Evolutionary conservation across 2,113 vertebrate genomes (phyloP).

Genomic region (Puntigrus tetrazona): DNA sequence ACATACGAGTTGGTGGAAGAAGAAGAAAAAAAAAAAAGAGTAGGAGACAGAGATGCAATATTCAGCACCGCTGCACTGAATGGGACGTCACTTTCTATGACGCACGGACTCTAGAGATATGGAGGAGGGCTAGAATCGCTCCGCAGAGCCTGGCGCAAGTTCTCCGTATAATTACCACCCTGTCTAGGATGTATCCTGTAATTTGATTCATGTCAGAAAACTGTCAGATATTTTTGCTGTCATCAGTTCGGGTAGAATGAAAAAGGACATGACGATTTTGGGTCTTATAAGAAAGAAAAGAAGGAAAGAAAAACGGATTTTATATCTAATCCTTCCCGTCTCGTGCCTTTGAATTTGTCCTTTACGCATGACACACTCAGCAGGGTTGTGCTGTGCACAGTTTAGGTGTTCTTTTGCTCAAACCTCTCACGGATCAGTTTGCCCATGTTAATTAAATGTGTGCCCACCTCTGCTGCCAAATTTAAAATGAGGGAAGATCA

Average conservation of each 20-base stretch:
- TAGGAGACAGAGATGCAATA: conserved; percentile 8
- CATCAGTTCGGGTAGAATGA: conserved; percentile 26
- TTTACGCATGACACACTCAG: background rate
- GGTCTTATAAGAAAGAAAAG: conserved; percentile 8
- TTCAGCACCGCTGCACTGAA: conserved; percentile 5
- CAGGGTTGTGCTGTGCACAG: conserved; percentile 4
- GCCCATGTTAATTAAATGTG: conserved; percentile 36
- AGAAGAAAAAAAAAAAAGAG: background rate
- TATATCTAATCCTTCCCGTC: conserved; percentile 16
- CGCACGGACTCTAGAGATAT: conserved; percentile 19
- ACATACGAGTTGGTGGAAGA: background rate
- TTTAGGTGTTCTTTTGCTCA: conserved; percentile 41
- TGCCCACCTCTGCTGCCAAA: conserved; percentile 16
- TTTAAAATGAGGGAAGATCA: conserved; percentile 36
- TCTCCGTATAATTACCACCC: conserved; percentile 44
- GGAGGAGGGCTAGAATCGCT: background rate
- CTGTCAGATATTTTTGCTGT: conserved; percentile 25
- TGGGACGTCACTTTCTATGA: conserved; percentile 23
- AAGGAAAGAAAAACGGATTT: background rate
- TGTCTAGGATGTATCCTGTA: conserved; percentile 31
- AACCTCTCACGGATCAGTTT: conserved; percentile 40
- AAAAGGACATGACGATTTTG: background rate
- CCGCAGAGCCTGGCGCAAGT: background rate
- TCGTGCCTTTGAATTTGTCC: conserved; percentile 43
- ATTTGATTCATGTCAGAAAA: conserved; percentile 48